Evolutionary conservation across 1,140 invertebrate genomes (phyloP).

Genomic region (Ips typographus): DNA sequence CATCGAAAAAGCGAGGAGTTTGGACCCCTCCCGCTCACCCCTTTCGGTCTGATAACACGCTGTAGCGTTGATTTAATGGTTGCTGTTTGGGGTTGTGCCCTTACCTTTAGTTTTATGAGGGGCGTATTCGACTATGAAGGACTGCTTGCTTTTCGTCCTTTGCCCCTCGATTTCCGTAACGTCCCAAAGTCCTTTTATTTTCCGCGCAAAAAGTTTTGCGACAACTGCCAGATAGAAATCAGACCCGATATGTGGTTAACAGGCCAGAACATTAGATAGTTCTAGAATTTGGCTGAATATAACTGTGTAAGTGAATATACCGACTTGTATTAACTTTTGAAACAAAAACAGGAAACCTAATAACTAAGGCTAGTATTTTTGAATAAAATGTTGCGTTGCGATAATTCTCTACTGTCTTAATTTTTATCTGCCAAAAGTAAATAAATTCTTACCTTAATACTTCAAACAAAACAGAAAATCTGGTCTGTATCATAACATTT

Average conservation of each 20-base stretch:
- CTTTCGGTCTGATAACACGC: not conserved
- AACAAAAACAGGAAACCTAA: no score
- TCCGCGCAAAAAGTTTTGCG: slow-evolving; percentile 41
- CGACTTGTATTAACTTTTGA: no score
- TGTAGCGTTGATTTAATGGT: slow-evolving; percentile 38
- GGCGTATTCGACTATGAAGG: slow-evolving; percentile 34
- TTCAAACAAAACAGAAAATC: no score
- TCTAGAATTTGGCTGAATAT: no score
- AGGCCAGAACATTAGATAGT: not conserved
- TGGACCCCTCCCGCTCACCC: no score
- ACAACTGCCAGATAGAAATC: slow-evolving; percentile 17
- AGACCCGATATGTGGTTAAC: slow-evolving; percentile 3
- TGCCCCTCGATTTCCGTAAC: slow-evolving; percentile 16
- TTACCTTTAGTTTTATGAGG: slow-evolving; percentile 40
- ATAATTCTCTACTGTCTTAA: no score
- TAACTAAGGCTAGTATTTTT: no score
- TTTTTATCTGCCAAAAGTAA: no score
- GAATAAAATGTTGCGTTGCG: no score
- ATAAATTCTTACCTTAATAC: no score
- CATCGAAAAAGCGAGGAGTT: not conserved
- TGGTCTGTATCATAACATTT: no score
- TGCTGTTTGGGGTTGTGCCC: slow-evolving; percentile 39
- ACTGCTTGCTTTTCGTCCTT: slow-evolving; percentile 1
- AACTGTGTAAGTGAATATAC: no score
- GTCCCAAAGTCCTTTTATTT: slow-evolving; percentile 14